These are phyloP conservation scores for Taphrorychus bicolor DNA, from an alignment of 2,888 invertebrate genomes.

Conservation along the genomic window DNA sequence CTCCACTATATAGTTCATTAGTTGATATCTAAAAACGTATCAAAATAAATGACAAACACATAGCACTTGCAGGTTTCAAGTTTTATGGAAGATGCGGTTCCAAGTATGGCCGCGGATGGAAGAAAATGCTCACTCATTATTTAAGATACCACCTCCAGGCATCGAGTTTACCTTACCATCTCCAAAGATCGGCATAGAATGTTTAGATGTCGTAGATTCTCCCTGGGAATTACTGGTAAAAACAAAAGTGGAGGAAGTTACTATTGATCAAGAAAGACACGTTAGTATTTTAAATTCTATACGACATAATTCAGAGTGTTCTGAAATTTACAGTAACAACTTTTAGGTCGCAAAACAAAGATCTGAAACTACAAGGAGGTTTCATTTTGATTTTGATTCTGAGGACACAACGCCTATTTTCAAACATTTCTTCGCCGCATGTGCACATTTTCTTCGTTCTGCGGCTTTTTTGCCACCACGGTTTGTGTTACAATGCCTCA, in stretches of 20 bases:
- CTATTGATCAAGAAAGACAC: conserved; percentile 96
- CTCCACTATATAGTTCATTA: not conserved
- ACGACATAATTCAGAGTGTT: too few relatives aligned
- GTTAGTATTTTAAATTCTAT: conserved; percentile 63
- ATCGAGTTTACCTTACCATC: conserved; percentile 99
- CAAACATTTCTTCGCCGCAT: too few relatives aligned
- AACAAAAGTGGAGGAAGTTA: conserved; percentile 98
- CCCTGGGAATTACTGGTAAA: conserved; percentile 99
- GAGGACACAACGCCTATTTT: too few relatives aligned
- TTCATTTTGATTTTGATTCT: too few relatives aligned
- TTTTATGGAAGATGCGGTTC: conserved; percentile 94
- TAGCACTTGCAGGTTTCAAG: conserved; percentile 74
- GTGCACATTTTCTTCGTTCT: too few relatives aligned
- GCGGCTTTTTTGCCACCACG: too few relatives aligned
- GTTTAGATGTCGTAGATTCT: conserved; percentile 93
- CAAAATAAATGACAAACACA: too few relatives aligned
- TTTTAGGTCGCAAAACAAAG: too few relatives aligned
- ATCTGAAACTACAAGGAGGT: too few relatives aligned
- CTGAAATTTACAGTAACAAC: too few relatives aligned
- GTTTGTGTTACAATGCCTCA: too few relatives aligned
- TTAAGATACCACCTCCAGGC: conserved; percentile 98
- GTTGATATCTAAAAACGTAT: too few relatives aligned
- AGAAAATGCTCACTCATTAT: conserved; percentile 92
- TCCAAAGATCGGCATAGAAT: conserved; percentile 97
- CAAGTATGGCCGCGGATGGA: conserved; percentile 99